Conservation (phyloP, 92 coral and sea anemone species). For the Galaxea fascicularis region DNA sequence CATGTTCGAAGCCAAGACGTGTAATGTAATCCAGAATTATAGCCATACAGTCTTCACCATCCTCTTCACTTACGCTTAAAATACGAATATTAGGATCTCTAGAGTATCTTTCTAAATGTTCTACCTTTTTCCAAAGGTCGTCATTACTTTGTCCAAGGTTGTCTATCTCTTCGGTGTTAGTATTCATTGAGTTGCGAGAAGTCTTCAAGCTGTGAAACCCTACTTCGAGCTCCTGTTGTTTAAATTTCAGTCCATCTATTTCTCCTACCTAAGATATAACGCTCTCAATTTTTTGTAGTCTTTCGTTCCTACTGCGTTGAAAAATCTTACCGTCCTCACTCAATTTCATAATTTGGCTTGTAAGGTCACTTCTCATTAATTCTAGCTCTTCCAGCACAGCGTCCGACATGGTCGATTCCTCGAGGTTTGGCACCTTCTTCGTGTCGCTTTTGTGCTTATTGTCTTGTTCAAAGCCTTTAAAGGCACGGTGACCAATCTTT, state of each 20-base stretch:
- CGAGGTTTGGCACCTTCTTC: not conserved
- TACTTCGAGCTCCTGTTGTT: constrained; percentile 6
- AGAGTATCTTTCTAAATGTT: not conserved
- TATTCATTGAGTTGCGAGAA: not conserved
- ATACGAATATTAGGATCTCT: constrained; percentile 2
- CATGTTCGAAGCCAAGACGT: not conserved
- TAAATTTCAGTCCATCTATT: too few species aligned
- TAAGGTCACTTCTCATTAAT: too few species aligned
- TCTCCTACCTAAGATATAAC: too few species aligned
- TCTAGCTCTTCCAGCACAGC: too few species aligned
- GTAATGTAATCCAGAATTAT: not conserved
- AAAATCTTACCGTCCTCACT: too few species aligned
- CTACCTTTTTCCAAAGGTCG: not conserved
- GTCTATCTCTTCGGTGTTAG: not conserved
- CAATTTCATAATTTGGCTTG: too few species aligned
- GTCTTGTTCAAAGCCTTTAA: constrained; percentile 5
- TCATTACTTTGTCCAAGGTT: not conserved
- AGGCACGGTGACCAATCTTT: not conserved
- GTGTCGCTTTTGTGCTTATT: not conserved
- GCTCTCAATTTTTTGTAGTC: too few species aligned
- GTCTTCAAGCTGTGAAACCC: constrained; percentile 1
- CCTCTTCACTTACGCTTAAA: not conserved
- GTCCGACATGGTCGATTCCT: not conserved
- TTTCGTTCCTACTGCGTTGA: too few species aligned
- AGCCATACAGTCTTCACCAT: not conserved